Conservation (phyloP, 1,140 invertebrate genomes). For the Trichonephila clavata region DNA sequence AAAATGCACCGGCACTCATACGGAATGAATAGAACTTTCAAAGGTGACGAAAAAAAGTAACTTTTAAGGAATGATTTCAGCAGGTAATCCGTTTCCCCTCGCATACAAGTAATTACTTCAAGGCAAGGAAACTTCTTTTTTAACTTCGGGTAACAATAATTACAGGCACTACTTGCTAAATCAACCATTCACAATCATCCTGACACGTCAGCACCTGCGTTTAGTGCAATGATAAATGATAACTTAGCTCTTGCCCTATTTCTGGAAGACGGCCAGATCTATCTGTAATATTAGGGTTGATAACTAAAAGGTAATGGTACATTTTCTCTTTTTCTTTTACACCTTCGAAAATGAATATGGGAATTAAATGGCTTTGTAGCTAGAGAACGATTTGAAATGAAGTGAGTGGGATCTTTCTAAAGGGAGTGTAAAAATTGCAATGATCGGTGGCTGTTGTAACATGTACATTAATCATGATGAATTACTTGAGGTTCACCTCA, state of each 20-base stretch:
- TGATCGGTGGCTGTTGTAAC: neutral
- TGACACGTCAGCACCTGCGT: slow-evolving; percentile 72
- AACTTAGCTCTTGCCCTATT: slow-evolving; percentile 27
- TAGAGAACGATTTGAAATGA: neutral
- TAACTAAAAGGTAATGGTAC: slow-evolving; percentile 50
- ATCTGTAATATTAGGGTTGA: slow-evolving; percentile 45
- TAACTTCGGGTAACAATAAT: slow-evolving; percentile 50
- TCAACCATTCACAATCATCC: slow-evolving; percentile 63
- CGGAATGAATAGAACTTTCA: neutral
- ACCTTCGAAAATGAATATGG: slow-evolving; percentile 18
- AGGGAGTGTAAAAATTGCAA: neutral
- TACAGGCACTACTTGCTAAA: slow-evolving; percentile 60
- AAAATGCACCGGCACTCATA: slow-evolving; percentile 17
- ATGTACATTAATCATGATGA: too few relatives aligned
- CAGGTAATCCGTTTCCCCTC: slow-evolving; percentile 15
- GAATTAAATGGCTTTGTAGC: slow-evolving; percentile 22
- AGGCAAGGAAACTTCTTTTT: slow-evolving; percentile 52
- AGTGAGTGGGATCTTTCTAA: neutral
- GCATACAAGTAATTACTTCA: slow-evolving; percentile 60
- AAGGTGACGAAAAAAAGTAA: slow-evolving; percentile 16
- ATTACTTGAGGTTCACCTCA: too few relatives aligned
- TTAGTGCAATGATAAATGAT: slow-evolving; percentile 67
- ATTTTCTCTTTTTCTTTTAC: neutral
- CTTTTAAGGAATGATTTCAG: slow-evolving; percentile 31
- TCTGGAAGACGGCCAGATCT: slow-evolving; percentile 54